Conservation (phyloP, 2,888 invertebrate species). For the Zygaena filipendulae region DNA sequence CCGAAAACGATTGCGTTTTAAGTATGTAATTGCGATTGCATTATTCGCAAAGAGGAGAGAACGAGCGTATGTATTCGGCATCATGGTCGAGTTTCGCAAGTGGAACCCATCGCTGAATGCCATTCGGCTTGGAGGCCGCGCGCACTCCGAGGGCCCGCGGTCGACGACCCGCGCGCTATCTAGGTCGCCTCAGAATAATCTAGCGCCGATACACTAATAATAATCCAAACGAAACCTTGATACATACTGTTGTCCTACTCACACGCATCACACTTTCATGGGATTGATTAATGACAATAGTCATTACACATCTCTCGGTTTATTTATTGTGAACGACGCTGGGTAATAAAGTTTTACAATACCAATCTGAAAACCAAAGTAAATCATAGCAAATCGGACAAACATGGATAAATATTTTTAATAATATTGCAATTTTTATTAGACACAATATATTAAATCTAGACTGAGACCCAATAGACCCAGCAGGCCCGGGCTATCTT, state of each 20-base stretch:
- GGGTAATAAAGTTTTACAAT: no score
- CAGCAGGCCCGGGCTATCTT: no score
- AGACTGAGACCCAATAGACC: no score
- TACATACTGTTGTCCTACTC: conserved; percentile 49
- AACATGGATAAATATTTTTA: no score
- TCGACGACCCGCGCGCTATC: conserved; percentile 63
- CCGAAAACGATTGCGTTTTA: no score
- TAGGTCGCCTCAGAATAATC: conserved; percentile 68
- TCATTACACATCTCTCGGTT: no score
- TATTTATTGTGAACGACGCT: no score
- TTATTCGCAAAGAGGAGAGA: conserved; percentile 40
- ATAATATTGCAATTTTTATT: no score
- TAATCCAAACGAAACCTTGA: conserved; percentile 55
- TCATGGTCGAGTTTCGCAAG: conserved; percentile 63
- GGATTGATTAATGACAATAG: conserved; percentile 37
- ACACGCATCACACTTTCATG: conserved; percentile 35
- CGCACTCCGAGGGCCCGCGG: conserved; percentile 62
- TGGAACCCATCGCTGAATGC: conserved; percentile 65
- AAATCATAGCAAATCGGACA: no score
- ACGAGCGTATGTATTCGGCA: conserved; percentile 37
- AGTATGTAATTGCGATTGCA: conserved; percentile 34
- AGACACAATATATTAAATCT: no score
- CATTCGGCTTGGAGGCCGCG: conserved; percentile 66
- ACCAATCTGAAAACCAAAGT: no score
- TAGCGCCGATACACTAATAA: conserved; percentile 68